Percentiles rank a stretch among this genome's conserved stretches.
Evolutionary conservation across 92 coral and sea anemone genomes (phyloP).

Genomic region (Parazoanthus swiftii): DNA sequence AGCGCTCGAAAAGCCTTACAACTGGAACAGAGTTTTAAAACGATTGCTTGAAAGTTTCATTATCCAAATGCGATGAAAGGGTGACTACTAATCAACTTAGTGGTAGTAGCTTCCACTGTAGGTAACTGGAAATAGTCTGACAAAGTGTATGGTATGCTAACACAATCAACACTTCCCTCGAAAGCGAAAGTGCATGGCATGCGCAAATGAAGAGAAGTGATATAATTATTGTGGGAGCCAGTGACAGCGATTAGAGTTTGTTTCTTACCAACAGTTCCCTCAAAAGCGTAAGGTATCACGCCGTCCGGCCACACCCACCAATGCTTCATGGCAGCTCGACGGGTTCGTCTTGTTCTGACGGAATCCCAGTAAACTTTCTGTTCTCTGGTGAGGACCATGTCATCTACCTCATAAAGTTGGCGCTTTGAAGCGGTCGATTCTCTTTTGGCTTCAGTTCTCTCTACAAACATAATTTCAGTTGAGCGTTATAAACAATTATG

Average conservation of each 20-base stretch:
- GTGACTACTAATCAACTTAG: too few relatives aligned
- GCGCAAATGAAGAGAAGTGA: not conserved
- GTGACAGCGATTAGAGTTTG: not conserved
- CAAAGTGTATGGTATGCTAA: not conserved
- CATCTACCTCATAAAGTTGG: conserved; percentile 6
- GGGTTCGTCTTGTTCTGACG: not conserved
- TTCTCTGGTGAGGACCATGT: conserved; percentile 25
- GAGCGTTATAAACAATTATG: not conserved
- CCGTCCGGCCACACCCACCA: not conserved
- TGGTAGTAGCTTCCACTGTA: too few relatives aligned
- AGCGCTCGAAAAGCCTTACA: too few relatives aligned
- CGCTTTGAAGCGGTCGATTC: not conserved
- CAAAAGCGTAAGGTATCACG: conserved; percentile 12
- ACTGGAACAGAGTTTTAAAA: too few relatives aligned
- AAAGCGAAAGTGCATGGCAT: not conserved
- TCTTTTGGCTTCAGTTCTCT: not conserved
- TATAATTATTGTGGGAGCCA: not conserved
- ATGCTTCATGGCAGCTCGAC: not conserved
- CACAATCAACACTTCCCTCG: not conserved
- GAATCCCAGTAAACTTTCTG: conserved; percentile 29
- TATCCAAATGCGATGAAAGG: too few relatives aligned
- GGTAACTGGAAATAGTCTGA: too few relatives aligned
- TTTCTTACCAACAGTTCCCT: conserved; percentile 11
- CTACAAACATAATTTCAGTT: not conserved
- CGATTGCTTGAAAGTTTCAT: too few relatives aligned